A percentile compares a stretch with the other conserved stretches of the same genome.
phyloP scores from a whole-genome alignment of 1,140 invertebrate genomes.

The Harlomillsia oculata region DNA sequence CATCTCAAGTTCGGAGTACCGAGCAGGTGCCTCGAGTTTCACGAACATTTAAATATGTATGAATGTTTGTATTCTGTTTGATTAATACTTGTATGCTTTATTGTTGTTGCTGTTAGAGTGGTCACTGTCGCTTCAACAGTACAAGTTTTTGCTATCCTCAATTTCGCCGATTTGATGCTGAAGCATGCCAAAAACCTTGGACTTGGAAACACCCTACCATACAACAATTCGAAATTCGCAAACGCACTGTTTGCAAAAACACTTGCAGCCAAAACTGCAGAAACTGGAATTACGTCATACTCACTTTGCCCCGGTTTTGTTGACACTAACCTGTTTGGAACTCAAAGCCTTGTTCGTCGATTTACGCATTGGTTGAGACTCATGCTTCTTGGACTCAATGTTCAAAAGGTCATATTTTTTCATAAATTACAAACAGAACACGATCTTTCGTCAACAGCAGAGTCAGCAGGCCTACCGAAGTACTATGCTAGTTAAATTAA shows the following conservation, averaged over 20 bases:
- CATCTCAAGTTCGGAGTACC: conserved; percentile 51
- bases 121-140: conserved; percentile 3
- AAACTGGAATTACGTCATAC: conserved; percentile 12
- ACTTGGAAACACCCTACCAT: conserved; percentile 38
- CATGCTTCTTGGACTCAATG: neutral
- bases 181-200: conserved; percentile 18
- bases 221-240: conserved; percentile 41
- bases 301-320: conserved; percentile 40
- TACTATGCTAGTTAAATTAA: conserved; percentile 13
- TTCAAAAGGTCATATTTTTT: conserved; percentile 1
- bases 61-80: neutral
- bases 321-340: conserved; percentile 42
- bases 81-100: no score
- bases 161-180: conserved; percentile 43
- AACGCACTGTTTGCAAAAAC: conserved; percentile 38
- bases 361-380: conserved; percentile 1
- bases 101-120: conserved; percentile 16
- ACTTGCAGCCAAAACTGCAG: conserved; percentile 36
- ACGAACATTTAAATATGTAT: no score
- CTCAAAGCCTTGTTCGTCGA: conserved; percentile 36
- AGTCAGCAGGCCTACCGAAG: no score
- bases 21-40: conserved; percentile 45
- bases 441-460: no score
- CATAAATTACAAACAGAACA: neutral
- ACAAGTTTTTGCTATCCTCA: conserved; percentile 4